Evolutionary conservation across 2,888 invertebrate genomes (phyloP).

Genomic region (Chloroclystis v-ata): DNA sequence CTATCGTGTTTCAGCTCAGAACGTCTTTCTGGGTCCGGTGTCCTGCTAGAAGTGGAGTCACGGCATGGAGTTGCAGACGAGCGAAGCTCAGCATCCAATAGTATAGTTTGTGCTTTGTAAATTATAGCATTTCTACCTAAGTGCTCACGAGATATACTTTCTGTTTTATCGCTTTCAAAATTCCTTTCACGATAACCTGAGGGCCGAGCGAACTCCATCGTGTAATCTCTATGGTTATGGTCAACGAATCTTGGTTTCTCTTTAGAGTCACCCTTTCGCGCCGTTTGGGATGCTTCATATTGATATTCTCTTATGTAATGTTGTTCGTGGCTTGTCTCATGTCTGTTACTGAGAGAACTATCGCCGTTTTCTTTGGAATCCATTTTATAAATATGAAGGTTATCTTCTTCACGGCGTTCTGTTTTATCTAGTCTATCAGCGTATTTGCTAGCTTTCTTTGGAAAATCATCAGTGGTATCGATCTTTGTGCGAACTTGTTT

Average conservation of each 20-base stretch:
- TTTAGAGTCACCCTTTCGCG: conserved; percentile 24
- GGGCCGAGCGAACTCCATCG: conserved; percentile 53
- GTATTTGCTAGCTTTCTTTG: conserved; percentile 4
- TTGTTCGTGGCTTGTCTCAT: conserved; percentile 22
- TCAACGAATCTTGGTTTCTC: conserved; percentile 43
- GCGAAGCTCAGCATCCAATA: conserved; percentile 46
- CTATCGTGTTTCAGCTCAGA: conserved; percentile 37
- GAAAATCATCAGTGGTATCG: background rate
- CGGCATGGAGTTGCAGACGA: conserved; percentile 41
- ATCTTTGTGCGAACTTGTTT: background rate
- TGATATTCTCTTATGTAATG: conserved; percentile 45
- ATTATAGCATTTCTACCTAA: conserved; percentile 38
- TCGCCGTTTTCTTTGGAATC: conserved; percentile 13
- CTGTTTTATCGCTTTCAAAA: conserved; percentile 35
- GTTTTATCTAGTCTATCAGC: conserved; percentile 11
- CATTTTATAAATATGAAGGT: conserved; percentile 11
- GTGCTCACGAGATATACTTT: conserved; percentile 18
- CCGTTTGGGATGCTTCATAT: conserved; percentile 35
- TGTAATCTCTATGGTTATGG: conserved; percentile 49
- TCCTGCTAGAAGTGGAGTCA: conserved; percentile 30
- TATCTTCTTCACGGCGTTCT: conserved; percentile 11
- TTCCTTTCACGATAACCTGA: conserved; percentile 47
- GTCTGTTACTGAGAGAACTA: background rate
- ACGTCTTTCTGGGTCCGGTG: conserved; percentile 38
- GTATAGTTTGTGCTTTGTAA: conserved; percentile 49